Conservation (phyloP, 2,888 invertebrate genomes). For the Harpagoxenus sublaevis region DNA sequence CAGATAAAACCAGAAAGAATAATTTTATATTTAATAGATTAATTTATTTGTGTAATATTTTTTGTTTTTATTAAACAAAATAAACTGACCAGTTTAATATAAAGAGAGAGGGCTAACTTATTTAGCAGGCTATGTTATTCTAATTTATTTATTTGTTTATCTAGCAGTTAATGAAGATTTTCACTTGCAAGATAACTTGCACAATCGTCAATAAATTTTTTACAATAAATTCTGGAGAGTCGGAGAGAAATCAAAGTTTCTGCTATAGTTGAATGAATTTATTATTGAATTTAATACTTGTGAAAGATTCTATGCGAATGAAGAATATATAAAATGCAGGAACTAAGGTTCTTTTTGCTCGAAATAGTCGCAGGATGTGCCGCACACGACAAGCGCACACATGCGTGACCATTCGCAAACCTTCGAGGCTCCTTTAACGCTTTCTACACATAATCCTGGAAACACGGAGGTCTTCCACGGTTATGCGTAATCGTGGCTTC, state of each 20-base stretch:
- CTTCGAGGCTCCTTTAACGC: slow-evolving; percentile 70
- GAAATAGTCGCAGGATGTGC: not conserved
- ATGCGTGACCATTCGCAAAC: slow-evolving; percentile 12
- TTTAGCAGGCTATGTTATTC: not conserved
- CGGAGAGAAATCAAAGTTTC: not conserved
- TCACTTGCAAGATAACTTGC: not conserved
- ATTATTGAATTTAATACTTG: not conserved
- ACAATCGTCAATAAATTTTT: not conserved
- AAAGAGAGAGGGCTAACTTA: slow-evolving; percentile 4
- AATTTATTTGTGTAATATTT: not conserved
- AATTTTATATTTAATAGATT: not conserved
- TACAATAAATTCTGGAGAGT: not conserved
- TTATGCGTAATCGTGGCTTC: slow-evolving; percentile 56
- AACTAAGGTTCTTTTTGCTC: slow-evolving; percentile 3
- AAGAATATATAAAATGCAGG: not conserved
- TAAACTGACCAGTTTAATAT: not conserved
- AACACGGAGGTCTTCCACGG: slow-evolving; percentile 60
- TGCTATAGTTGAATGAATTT: not conserved
- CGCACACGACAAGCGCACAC: slow-evolving; percentile 28
- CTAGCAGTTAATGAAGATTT: not conserved
- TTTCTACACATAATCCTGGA: slow-evolving; percentile 77
- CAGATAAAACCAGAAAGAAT: too few species aligned
- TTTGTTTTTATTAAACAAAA: not conserved
- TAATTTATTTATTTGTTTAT: not conserved
- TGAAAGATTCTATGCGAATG: not conserved